Base-by-base conservation (phyloP, 1,140 invertebrate species). In the Teleopsis dalmanni region DNA sequence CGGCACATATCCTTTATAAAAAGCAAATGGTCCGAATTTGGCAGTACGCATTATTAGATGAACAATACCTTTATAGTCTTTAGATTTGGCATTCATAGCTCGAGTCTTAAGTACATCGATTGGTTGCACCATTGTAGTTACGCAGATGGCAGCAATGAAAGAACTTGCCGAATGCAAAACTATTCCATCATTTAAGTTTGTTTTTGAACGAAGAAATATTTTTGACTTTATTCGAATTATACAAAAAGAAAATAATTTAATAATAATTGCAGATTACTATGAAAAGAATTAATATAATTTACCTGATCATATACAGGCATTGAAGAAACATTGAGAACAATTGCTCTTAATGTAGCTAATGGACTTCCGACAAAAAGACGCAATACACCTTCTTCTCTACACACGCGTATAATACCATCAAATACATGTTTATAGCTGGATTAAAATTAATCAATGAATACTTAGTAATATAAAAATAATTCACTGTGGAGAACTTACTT, bases 1-100 rank as follows among this genome's bases (percentile, higher is more conserved):
- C 59, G 96, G 96, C 61, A 98, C 73, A 69, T 95, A 98, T 7
- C 96, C 96, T 75, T 97, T 97, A 64, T 91, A 97, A 72, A 98
- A 98, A 53, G 90, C 94, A 38, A 87, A 49, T 21, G 95, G 94
- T 36, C 95, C 94, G 53, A 89, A 74, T 71, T 85, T 89, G 8
- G 85, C 91, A 26, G 93, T 95, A 62, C 85, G 84, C 2, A 78
- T 52, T n/a, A 90, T 75, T 52, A 95, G 79, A 54, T 83, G 78
- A 43, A 81, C 68, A 23, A 95, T 72, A 50, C 79, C 83, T 54
- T 78, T 84, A 61, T 88, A 94, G 76, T 95, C 87, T 36, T 91
- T 94, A 3, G 91, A 87, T 59, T 85, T 86, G 5, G 95, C 91
- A 71, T 96, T 98, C 95, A 99, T 99, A 46, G 91, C 84, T 54